A percentile compares a stretch with the other conserved stretches of the same genome.
Evolutionary conservation across 1,140 invertebrate species (phyloP).

Genomic region (Neuroterus valhalla): DNA sequence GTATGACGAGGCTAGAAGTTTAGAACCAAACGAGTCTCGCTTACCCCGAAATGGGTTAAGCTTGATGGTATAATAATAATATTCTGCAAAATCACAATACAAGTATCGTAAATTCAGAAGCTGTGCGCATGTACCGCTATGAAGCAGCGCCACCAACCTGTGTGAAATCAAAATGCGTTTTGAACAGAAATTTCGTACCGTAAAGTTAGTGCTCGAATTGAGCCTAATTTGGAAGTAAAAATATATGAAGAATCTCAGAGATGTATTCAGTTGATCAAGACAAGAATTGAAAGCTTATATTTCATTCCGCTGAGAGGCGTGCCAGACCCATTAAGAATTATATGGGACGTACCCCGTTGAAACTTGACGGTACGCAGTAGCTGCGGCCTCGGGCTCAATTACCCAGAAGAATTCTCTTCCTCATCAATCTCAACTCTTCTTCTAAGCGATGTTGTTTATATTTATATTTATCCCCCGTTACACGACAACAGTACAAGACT

Average conservation of each 20-base stretch:
- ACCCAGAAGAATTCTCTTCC: constrained; percentile 55
- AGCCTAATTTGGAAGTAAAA: background rate
- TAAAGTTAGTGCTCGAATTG: no score
- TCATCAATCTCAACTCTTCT: constrained; percentile 60
- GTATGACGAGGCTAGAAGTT: no score
- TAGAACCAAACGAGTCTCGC: no score
- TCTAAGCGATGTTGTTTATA: constrained; percentile 59
- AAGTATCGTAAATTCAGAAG: no score
- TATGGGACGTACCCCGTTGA: constrained; percentile 12
- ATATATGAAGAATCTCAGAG: background rate
- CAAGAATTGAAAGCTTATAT: constrained; percentile 13
- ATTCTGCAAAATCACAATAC: no score
- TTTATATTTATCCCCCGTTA: constrained; percentile 62
- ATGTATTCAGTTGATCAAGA: background rate
- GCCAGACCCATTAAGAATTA: constrained; percentile 26
- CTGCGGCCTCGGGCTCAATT: constrained; percentile 47
- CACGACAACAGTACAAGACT: constrained; percentile 49
- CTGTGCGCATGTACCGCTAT: no score
- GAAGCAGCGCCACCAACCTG: no score
- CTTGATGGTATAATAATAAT: no score
- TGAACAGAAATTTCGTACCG: no score
- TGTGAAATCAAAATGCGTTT: no score
- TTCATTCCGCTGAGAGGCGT: constrained; percentile 6
- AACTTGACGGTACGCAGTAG: constrained; percentile 19
- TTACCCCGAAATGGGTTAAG: no score